A percentile compares a stretch with the other conserved stretches of the same genome.
Evolutionary conservation across 2,797 vertebrate genomes (phyloP).

Genomic region (Avahi laniger): DNA sequence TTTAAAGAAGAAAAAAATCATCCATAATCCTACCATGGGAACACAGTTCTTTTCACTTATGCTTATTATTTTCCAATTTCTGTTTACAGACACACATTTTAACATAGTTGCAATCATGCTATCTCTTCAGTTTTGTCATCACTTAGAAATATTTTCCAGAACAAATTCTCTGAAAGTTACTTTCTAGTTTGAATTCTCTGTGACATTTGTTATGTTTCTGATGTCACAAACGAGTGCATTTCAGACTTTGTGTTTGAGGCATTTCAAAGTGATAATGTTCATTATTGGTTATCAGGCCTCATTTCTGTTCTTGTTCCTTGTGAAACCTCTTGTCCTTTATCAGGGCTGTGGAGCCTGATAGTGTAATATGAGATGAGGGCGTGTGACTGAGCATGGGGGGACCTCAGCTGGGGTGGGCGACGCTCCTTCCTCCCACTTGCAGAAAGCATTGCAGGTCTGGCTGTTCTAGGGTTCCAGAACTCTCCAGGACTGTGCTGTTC

Average conservation of each 20-base stretch:
- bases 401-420: too few relatives aligned
- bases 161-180: background rate
- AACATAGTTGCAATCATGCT: background rate
- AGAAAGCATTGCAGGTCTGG: background rate
- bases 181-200: slow-evolving; percentile 29
- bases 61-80: background rate
- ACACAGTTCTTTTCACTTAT: background rate
- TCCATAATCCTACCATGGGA: background rate
- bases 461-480: background rate
- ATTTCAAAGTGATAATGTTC: background rate
- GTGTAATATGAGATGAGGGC: background rate
- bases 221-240: background rate
- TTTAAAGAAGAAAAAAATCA: background rate
- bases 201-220: background rate
- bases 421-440: background rate
- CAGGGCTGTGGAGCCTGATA: background rate
- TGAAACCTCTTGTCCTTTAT: background rate
- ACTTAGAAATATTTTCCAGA: slow-evolving; percentile 16
- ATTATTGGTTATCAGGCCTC: background rate
- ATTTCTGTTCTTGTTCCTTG: background rate
- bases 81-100: background rate
- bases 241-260: slow-evolving; percentile 22
- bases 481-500: fast-evolving
- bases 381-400: fast-evolving
- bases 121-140: slow-evolving; percentile 27